These are phyloP conservation scores for Montipora foliosa DNA, from an alignment of 64 coral and sea anemone genomes.

Conservation along the genomic window DNA sequence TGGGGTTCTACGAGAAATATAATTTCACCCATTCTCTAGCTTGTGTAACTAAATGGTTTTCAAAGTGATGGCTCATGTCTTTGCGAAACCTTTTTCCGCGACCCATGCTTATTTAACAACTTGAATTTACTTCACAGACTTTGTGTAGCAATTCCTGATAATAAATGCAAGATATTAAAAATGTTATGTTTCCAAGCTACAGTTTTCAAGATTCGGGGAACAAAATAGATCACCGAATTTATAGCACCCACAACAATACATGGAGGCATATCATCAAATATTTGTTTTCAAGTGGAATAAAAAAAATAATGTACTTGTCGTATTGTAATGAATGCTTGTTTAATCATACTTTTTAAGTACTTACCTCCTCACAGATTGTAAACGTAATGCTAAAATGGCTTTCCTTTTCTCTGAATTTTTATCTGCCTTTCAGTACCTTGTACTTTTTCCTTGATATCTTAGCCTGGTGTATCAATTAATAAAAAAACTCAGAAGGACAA, in stretches of 20 bases:
- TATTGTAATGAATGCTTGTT: slow-evolving; percentile 33
- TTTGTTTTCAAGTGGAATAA: not conserved
- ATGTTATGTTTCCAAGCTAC: slow-evolving; percentile 13
- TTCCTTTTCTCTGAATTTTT: slow-evolving; percentile 20
- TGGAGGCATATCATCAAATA: slow-evolving; percentile 16
- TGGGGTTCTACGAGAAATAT: slow-evolving; percentile 55
- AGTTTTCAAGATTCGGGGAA: slow-evolving; percentile 12
- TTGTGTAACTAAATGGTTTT: slow-evolving; percentile 64
- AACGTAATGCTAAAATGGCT: not conserved
- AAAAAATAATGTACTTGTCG: slow-evolving; percentile 30
- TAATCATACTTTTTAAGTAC: slow-evolving; percentile 31
- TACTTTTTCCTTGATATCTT: slow-evolving; percentile 4
- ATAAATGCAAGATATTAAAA: slow-evolving; percentile 9
- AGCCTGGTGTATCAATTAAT: slow-evolving; percentile 30
- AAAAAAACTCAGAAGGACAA: too few species aligned
- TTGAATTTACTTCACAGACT: slow-evolving; percentile 29
- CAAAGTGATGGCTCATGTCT: slow-evolving; percentile 62
- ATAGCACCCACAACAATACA: slow-evolving; percentile 7
- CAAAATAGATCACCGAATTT: slow-evolving; percentile 9
- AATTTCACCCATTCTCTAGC: slow-evolving; percentile 64
- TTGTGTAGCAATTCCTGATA: slow-evolving; percentile 3
- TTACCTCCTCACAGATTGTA: slow-evolving; percentile 32
- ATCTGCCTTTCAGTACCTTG: slow-evolving; percentile 33
- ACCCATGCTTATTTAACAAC: slow-evolving; percentile 63
- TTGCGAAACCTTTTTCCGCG: slow-evolving; percentile 48